Conservation (phyloP, 1,140 invertebrate species). For the Drosophila cardini region DNA sequence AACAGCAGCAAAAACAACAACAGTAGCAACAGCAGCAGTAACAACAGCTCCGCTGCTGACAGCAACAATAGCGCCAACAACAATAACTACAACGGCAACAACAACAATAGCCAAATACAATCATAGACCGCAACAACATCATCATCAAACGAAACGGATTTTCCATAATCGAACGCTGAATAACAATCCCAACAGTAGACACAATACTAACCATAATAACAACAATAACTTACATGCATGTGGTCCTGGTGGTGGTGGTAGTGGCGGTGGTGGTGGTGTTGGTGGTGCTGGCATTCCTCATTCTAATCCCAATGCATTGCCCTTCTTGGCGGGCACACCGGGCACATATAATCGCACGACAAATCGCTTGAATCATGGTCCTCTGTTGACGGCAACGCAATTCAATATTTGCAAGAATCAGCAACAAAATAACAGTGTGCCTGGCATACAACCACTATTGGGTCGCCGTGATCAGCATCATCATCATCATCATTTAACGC, state of each 20-base stretch:
- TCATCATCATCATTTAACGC: constrained; percentile 55
- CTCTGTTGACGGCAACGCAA: constrained; percentile 70
- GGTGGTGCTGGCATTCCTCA: constrained; percentile 45
- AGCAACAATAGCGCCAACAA: constrained; percentile 8
- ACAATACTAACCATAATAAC: constrained; percentile 70
- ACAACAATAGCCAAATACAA: constrained; percentile 31
- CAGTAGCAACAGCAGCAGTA: constrained; percentile 39
- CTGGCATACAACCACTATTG: constrained; percentile 28
- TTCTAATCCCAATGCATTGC: constrained; percentile 61
- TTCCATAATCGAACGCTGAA: constrained; percentile 75
- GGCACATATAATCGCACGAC: constrained; percentile 76
- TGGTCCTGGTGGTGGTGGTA: constrained; percentile 47
- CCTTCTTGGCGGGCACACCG: constrained; percentile 69
- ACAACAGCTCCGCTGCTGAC: constrained; percentile 8
- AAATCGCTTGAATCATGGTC: constrained; percentile 76
- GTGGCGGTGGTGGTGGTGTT: constrained; percentile 49
- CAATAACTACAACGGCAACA: constrained; percentile 29
- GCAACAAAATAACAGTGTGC: constrained; percentile 47
- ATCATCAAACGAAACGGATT: constrained; percentile 58
- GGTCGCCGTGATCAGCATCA: constrained; percentile 57
- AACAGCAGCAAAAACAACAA: constrained; percentile 34
- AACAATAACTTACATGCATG: constrained; percentile 59
- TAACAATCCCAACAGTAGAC: constrained; percentile 79
- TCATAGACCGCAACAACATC: constrained; percentile 47
- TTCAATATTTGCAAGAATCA: constrained; percentile 79